These are phyloP conservation scores for Sciurus vulgaris DNA, from an alignment of 2,797 vertebrate genomes.

Conservation along the genomic window DNA sequence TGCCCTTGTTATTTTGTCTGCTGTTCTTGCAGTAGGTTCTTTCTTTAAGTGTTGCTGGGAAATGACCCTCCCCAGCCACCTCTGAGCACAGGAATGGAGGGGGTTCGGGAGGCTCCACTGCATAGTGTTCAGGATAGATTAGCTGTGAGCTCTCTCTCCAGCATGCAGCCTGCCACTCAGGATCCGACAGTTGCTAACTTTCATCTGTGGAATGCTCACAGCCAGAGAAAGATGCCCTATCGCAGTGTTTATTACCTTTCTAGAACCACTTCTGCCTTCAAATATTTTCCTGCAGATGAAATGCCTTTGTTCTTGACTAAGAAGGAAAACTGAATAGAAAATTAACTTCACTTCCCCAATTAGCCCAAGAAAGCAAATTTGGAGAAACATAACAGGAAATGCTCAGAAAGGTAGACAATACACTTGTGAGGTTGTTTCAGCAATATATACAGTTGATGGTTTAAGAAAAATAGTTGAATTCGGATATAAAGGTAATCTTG, in stretches of 20 bases:
- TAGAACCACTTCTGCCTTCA: slow-evolving; percentile 51
- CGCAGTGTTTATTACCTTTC: slow-evolving; percentile 69
- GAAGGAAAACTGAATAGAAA: slow-evolving; percentile 53
- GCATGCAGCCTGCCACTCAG: slow-evolving; percentile 80
- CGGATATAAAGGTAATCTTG: slow-evolving; percentile 60
- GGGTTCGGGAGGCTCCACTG: slow-evolving; percentile 68
- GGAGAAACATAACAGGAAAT: slow-evolving; percentile 52
- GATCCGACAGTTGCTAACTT: slow-evolving; percentile 83
- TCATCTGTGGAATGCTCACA: slow-evolving; percentile 81
- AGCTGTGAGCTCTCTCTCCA: slow-evolving; percentile 67
- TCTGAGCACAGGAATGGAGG: slow-evolving; percentile 65
- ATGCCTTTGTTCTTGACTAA: slow-evolving; percentile 66
- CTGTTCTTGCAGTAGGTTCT: slow-evolving; percentile 57
- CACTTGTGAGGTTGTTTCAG: not conserved
- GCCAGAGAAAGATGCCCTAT: slow-evolving; percentile 66
- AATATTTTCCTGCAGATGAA: slow-evolving; percentile 67
- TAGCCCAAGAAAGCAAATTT: slow-evolving; percentile 59
- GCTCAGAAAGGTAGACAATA: slow-evolving; percentile 40
- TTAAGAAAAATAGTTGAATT: slow-evolving; percentile 68
- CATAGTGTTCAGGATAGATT: slow-evolving; percentile 73
- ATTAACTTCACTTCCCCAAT: slow-evolving; percentile 75
- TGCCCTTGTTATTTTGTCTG: slow-evolving; percentile 73
- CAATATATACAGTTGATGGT: slow-evolving; percentile 14
- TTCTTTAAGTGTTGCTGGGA: slow-evolving; percentile 67
- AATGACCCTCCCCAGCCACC: slow-evolving; percentile 71